Base-by-base conservation (phyloP, 2,113 vertebrate species). In the Festucalex cinctus region DNA sequence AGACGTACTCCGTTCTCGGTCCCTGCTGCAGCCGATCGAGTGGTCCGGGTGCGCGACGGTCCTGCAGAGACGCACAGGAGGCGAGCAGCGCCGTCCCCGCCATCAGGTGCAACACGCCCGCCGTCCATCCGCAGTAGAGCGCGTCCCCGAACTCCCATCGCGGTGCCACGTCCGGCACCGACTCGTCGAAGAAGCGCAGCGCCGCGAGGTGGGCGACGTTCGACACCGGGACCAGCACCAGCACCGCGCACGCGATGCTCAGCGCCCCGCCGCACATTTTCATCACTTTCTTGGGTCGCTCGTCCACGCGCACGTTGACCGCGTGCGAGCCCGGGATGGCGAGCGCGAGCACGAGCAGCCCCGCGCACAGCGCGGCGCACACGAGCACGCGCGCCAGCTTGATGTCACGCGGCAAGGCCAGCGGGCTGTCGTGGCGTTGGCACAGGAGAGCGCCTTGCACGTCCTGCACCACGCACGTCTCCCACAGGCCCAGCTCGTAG, bases 401-500 rank as follows among this genome's bases (percentile, higher is more conserved):
- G 41, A 90, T 73, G 69, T 91, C 84, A 16, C 51, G 24, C 6
- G 86, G 76, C 6, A 91, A 84, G 64, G 84, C 84, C 73, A 91
- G 59, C 35, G 88, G 81, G 46, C 80, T 91, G 49, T 86, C 71
- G 1, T 84, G 91, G 0, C 80, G 72, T 36, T 92, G 81, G 57
- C 87, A 91, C 65, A 93, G 76, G 35, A 62, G 59, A 1, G 19
- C 74, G 6, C 83, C 88, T 8, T 90, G 74, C 0, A 86, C 0
- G 0, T 92, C 92, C 85, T 92, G 91, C 67, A 91, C 80, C 76
- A 84, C 84, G 10, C 75, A 93, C 1, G 82, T 90, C 83, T 93
- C 90, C 93, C 93, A 94, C 28, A 94, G 86, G 63, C 93, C 93
- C 77, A 86, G 64, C 48, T 88, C 83, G 68, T 88, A 92, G 70